Conservation (phyloP, 2,888 invertebrate genomes). For the Heliconius aoede region DNA sequence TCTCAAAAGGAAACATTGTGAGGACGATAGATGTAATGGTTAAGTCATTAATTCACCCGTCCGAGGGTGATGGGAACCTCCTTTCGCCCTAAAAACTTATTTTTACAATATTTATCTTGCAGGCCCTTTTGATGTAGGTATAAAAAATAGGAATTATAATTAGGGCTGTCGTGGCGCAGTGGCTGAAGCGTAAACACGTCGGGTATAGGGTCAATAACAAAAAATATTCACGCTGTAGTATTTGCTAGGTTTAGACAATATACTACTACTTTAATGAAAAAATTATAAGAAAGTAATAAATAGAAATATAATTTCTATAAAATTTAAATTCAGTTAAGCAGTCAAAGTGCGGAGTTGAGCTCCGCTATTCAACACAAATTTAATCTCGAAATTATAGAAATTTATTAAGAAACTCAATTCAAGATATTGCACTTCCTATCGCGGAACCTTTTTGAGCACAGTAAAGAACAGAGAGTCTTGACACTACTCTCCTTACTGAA, state of each 20-base stretch:
- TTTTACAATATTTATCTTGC: constrained; percentile 23
- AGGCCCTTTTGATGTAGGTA: constrained; percentile 9
- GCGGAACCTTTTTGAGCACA: too few relatives aligned
- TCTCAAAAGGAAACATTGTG: constrained; percentile 2
- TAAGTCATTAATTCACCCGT: constrained; percentile 14
- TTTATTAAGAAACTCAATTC: too few relatives aligned
- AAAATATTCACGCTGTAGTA: background rate
- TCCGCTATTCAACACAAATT: too few relatives aligned
- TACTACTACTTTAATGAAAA: too few relatives aligned
- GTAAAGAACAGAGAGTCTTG: background rate
- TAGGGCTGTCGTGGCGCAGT: background rate
- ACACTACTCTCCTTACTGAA: background rate
- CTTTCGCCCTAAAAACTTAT: constrained; percentile 18
- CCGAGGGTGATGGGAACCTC: constrained; percentile 11
- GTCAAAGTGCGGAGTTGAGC: too few relatives aligned
- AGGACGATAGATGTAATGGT: constrained; percentile 20
- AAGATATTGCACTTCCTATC: too few relatives aligned
- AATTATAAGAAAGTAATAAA: too few relatives aligned
- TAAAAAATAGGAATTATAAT: constrained; percentile 3
- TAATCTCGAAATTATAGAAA: too few relatives aligned
- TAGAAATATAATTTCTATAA: too few relatives aligned
- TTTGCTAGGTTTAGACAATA: too few relatives aligned
- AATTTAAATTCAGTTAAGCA: too few relatives aligned
- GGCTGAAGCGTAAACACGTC: background rate
- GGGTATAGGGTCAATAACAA: background rate